Evolutionary conservation across 2,888 invertebrate species (phyloP).

Genomic region (Agrenia bidenticulata): DNA sequence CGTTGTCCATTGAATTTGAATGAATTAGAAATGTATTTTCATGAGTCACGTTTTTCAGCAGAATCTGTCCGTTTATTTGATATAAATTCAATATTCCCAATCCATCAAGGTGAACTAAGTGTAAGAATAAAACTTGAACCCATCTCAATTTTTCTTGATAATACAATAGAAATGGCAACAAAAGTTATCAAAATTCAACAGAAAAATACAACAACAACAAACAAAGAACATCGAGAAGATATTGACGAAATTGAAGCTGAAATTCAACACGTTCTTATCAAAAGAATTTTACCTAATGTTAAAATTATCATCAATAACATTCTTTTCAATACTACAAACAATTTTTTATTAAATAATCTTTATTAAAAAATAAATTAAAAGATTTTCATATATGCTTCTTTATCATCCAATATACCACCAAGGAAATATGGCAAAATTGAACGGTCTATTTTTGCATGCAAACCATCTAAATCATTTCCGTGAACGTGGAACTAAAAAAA

Average conservation of each 20-base stretch:
- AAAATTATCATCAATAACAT: too few relatives aligned
- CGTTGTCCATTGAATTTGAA: slow-evolving; percentile 38
- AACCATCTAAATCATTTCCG: not conserved
- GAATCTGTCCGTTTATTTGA: slow-evolving; percentile 51
- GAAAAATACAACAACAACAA: too few relatives aligned
- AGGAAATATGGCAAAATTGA: not conserved
- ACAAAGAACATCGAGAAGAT: too few relatives aligned
- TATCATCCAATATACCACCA: not conserved
- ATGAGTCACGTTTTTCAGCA: slow-evolving; percentile 46
- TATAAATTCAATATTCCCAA: slow-evolving; percentile 51
- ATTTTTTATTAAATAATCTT: too few relatives aligned
- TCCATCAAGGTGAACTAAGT: slow-evolving; percentile 46
- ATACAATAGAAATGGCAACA: too few relatives aligned
- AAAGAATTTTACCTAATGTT: too few relatives aligned
- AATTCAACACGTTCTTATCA: too few relatives aligned
- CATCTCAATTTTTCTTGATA: slow-evolving; percentile 45
- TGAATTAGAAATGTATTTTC: slow-evolving; percentile 45
- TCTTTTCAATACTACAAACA: too few relatives aligned
- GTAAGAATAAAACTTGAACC: slow-evolving; percentile 49
- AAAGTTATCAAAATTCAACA: too few relatives aligned
- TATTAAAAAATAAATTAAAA: too few relatives aligned
- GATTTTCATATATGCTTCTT: too few relatives aligned
- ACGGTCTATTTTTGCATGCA: not conserved
- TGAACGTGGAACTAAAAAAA: slow-evolving; percentile 1
- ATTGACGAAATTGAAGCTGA: too few relatives aligned